Base-by-base conservation (phyloP, 2,888 invertebrate species). In the Aspidapion aeneum region DNA sequence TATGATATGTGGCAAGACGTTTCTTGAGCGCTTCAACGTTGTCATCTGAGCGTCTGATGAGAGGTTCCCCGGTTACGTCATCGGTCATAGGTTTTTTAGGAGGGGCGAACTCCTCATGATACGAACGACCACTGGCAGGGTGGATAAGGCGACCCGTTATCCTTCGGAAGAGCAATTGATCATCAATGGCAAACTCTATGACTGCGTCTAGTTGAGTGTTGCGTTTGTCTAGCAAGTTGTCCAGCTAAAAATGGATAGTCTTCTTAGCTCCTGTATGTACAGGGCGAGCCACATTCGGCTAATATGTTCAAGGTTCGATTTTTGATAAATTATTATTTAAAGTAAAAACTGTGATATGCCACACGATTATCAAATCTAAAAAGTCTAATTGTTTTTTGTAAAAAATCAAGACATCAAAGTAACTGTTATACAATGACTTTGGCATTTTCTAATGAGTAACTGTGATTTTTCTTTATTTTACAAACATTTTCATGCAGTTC, bases 91-190 rank as follows among this genome's bases (percentile, higher is more conserved):
- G 76, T 66, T 88, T 86, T 80, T 90, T 94, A 0, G 98, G 98
- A 50, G 98, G 98, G 73, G 93, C 90, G 80, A 97, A 98, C 79
- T 96, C 95, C 77, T 96, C 95, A 79, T 98, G 98, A 80, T 99
- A 98, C 22, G 95, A 94, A 65, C 98, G 87, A 1, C 98, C 98
- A 80, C 96, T 96, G 0, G 89, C 67, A 18, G 87, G 85, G 80
- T 98, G 98, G 71, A 98, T 90, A 65, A 98, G 82, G 64, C 98
- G 87, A 0, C 97, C 97, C 51, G 95, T 94, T 71, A 98, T 96
- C 73, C 97, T 86, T 52, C 88, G 86, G 1, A 98, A 93, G 57
- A 98, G 83, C 66, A 97, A 82, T 72, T 86, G 90, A 76, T 98
- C 98, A 72, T 94, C 90, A 70, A 99, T 97, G 61, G 87, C 87